phyloP scores from a whole-genome alignment of 2,797 vertebrate genomes.

The Holocentrus rufus region DNA sequence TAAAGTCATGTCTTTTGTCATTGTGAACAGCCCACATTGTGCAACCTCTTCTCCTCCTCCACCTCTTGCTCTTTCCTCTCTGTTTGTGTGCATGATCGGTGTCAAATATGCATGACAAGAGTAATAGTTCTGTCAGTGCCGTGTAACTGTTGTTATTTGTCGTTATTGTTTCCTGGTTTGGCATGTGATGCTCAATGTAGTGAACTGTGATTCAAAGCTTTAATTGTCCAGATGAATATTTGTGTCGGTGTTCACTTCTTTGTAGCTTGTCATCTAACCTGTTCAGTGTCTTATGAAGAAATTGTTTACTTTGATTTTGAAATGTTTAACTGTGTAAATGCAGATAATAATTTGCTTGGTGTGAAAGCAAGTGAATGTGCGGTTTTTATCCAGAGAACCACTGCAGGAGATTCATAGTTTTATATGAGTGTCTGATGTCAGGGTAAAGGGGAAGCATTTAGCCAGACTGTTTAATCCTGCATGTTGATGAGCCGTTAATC shows the following conservation, averaged over 20 bases:
- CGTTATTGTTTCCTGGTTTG: conserved; percentile 40
- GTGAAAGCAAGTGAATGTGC: conserved; percentile 45
- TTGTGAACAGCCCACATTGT: conserved; percentile 48
- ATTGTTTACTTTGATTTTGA: conserved; percentile 46
- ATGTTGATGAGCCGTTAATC: conserved; percentile 78
- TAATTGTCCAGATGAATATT: conserved; percentile 53
- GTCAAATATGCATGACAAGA: conserved; percentile 72
- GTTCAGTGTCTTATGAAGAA: conserved; percentile 66
- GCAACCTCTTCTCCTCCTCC: conserved; percentile 54
- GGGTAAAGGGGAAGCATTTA: conserved; percentile 63
- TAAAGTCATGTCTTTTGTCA: conserved; percentile 36
- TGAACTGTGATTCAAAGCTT: conserved; percentile 62
- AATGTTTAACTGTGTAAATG: conserved; percentile 59
- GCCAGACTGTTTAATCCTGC: conserved; percentile 72
- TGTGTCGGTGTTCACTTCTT: conserved; percentile 46
- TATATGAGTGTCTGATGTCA: conserved; percentile 60
- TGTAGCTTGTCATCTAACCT: conserved; percentile 57
- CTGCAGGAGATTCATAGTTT: conserved; percentile 57
- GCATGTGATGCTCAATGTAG: conserved; percentile 65
- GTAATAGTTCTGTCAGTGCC: conserved; percentile 55
- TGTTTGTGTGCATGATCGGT: conserved; percentile 68
- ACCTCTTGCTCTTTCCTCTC: conserved; percentile 51
- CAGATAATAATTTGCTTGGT: conserved; percentile 24
- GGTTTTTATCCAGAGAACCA: conserved; percentile 28
- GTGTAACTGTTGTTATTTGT: conserved; percentile 43